Conservation (phyloP, 1,140 invertebrate genomes). For the Pomacea maculata region DNA sequence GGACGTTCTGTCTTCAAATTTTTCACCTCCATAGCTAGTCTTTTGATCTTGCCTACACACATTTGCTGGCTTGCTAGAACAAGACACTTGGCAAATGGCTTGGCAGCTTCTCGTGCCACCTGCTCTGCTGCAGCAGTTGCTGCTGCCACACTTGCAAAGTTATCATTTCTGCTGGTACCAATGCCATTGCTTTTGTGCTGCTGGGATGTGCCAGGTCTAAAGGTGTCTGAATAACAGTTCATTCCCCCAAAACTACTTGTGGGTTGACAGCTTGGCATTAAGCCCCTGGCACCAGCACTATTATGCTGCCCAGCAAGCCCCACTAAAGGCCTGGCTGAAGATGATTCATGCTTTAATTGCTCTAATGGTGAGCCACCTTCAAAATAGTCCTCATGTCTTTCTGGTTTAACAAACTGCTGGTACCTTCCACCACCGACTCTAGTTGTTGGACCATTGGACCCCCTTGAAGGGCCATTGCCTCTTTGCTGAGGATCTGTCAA, state of each 20-base stretch:
- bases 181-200: too few species aligned
- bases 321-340: too few species aligned
- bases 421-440: background rate
- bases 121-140: slow-evolving; percentile 13
- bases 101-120: background rate
- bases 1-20: slow-evolving; percentile 25
- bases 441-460: too few species aligned
- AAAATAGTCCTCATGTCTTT: slow-evolving; percentile 12
- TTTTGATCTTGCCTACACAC: slow-evolving; percentile 20
- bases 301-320: too few species aligned
- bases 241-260: too few species aligned
- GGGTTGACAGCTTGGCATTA: too few species aligned
- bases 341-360: too few species aligned
- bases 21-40: slow-evolving; percentile 26
- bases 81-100: slow-evolving; percentile 11
- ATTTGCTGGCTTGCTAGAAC: background rate
- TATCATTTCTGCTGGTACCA: background rate
- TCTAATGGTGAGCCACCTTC: slow-evolving; percentile 8
- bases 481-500: too few species aligned
- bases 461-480: too few species aligned
- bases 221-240: too few species aligned
- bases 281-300: too few species aligned
- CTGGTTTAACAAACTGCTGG: slow-evolving; percentile 6
- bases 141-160: slow-evolving; percentile 8
- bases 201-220: too few species aligned